Percentiles rank a stretch among this genome's conserved stretches.
Conservation (phyloP, 2,113 vertebrate genomes). For the Phrynocephalus versicolor region DNA sequence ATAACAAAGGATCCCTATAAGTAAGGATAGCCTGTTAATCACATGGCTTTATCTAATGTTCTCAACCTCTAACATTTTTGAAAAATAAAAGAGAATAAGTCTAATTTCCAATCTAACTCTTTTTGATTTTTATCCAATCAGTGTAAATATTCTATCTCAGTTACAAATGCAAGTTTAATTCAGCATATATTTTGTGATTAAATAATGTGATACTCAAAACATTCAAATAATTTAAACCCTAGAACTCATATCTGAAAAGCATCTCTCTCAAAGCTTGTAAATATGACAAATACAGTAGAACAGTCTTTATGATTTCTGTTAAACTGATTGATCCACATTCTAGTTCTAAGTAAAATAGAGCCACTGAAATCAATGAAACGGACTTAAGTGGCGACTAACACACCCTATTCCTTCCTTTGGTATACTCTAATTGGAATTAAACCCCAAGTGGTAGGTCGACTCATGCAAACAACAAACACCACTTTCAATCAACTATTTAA, state of each 20-base stretch:
- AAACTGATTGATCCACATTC: too few species aligned
- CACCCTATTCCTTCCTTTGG: too few species aligned
- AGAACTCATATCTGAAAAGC: background rate
- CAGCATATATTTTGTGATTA: background rate
- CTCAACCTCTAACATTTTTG: background rate
- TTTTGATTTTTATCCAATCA: background rate
- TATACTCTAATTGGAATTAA: too few species aligned
- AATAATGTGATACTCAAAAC: background rate
- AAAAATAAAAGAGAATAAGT: background rate
- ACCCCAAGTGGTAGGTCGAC: background rate
- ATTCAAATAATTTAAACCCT: background rate
- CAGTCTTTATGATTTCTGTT: background rate
- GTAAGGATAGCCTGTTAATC: background rate
- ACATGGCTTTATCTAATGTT: background rate
- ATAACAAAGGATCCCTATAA: background rate
- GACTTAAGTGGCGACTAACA: too few species aligned
- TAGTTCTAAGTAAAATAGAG: too few species aligned
- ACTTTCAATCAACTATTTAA: background rate
- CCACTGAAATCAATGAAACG: too few species aligned
- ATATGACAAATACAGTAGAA: background rate
- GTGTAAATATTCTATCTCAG: background rate
- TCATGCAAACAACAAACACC: slow-evolving; percentile 3
- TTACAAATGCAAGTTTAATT: background rate
- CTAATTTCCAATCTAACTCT: background rate
- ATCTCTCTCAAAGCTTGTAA: background rate